Percentiles rank a stretch among this genome's conserved stretches.
phyloP scores from a whole-genome alignment of 2,797 vertebrate species.

The Eupleurogrammus muticus region DNA sequence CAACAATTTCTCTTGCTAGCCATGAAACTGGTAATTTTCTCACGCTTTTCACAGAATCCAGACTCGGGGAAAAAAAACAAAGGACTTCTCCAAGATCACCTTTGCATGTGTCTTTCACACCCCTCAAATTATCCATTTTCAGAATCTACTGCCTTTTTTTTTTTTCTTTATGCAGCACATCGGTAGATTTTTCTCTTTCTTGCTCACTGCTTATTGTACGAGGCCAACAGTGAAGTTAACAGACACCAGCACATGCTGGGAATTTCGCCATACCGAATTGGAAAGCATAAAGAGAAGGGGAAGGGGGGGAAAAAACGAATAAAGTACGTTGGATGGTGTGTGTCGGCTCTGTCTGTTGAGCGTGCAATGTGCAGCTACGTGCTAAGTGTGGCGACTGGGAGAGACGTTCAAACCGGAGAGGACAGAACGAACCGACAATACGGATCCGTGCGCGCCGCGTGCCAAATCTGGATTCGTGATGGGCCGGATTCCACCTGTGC shows the following conservation, averaged over 20 bases:
- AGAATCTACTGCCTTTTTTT: background rate
- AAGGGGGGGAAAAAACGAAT: constrained; percentile 25
- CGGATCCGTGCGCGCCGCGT: background rate
- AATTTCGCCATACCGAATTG: constrained; percentile 27
- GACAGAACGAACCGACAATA: constrained; percentile 42
- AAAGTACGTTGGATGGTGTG: constrained; percentile 30
- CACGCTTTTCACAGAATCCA: constrained; percentile 38
- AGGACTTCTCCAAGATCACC: constrained; percentile 22
- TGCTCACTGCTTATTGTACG: constrained; percentile 14
- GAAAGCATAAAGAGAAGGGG: constrained; percentile 7
- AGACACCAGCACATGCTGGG: constrained; percentile 24
- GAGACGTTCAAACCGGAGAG: constrained; percentile 15
- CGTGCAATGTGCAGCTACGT: constrained; percentile 32
- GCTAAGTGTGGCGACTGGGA: constrained; percentile 40
- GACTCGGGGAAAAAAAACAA: constrained; percentile 22
- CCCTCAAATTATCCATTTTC: constrained; percentile 19
- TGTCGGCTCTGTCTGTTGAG: constrained; percentile 45
- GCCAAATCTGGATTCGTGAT: constrained; percentile 42
- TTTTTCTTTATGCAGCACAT: constrained; percentile 18
- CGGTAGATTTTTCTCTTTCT: background rate
- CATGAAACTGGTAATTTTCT: constrained; percentile 54
- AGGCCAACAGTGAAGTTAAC: constrained; percentile 9
- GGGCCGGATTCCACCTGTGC: constrained; percentile 44
- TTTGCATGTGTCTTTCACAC: constrained; percentile 3
- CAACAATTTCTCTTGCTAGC: constrained; percentile 48